phyloP scores from a whole-genome alignment of 2,888 invertebrate genomes.

The Hemaris fuciformis region DNA sequence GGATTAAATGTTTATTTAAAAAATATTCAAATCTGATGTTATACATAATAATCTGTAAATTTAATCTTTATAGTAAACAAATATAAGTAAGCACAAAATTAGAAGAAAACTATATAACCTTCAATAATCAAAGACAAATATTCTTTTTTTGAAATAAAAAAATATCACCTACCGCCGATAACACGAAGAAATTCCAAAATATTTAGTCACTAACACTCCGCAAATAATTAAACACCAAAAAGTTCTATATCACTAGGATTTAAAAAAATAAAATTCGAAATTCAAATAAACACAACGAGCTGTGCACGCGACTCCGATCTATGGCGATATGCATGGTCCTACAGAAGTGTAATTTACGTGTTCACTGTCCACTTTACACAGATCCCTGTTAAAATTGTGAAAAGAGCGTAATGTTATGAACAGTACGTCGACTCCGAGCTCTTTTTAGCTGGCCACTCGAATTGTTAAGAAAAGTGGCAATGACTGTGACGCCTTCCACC shows the following conservation, averaged over 20 bases:
- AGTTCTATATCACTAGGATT: constrained; percentile 15
- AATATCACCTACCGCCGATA: constrained; percentile 29
- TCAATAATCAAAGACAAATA: neutral
- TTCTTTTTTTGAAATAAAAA: constrained; percentile 8
- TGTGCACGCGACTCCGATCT: constrained; percentile 60
- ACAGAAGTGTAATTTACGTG: constrained; percentile 59
- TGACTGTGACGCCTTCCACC: constrained; percentile 23
- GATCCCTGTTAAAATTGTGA: constrained; percentile 29
- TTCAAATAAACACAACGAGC: constrained; percentile 27
- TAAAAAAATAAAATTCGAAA: constrained; percentile 31
- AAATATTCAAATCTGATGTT: too few relatives aligned
- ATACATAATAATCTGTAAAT: too few relatives aligned
- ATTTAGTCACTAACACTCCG: constrained; percentile 29
- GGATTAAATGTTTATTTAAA: too few relatives aligned
- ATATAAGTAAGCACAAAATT: neutral
- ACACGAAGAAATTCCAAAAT: constrained; percentile 23
- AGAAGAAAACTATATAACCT: neutral
- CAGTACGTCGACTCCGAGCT: constrained; percentile 8
- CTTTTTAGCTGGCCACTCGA: constrained; percentile 15
- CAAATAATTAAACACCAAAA: constrained; percentile 17
- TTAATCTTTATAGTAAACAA: neutral
- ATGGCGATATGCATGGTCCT: constrained; percentile 55
- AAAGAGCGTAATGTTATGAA: neutral
- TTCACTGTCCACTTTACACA: constrained; percentile 42
- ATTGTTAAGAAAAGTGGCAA: constrained; percentile 23